A percentile compares a stretch with the other conserved stretches of the same genome.
phyloP scores from a whole-genome alignment of 2,113 vertebrate genomes.

The Eleginops maclovinus region DNA sequence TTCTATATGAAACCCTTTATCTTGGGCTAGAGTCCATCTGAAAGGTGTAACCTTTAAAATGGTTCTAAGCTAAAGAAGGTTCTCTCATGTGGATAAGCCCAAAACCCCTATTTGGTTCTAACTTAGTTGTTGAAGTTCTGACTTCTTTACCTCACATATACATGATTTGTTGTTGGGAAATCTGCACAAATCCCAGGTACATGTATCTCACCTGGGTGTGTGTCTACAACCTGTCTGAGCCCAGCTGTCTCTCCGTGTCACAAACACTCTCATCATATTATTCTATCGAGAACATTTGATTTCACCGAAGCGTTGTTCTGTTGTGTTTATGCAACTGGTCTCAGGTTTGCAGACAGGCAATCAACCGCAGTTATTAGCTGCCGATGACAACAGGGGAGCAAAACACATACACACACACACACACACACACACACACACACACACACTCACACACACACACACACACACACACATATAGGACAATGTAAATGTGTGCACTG shows the following conservation, averaged over 20 bases:
- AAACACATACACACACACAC: constrained; percentile 28
- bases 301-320: neutral
- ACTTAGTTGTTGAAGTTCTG: too few species aligned
- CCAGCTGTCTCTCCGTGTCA: neutral
- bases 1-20: too few species aligned
- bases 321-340: constrained; percentile 31
- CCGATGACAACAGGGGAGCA: constrained; percentile 48
- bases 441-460: neutral
- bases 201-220: neutral
- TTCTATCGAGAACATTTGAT: neutral
- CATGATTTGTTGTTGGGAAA: neutral
- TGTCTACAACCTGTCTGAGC: too few species aligned
- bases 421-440: neutral
- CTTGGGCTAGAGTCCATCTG: too few species aligned
- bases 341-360: constrained; percentile 34
- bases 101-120: too few species aligned
- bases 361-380: constrained; percentile 51
- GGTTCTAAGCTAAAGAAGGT: too few species aligned
- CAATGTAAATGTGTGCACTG: neutral
- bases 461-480: constrained; percentile 1
- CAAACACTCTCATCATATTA: neutral
- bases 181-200: too few species aligned
- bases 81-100: too few species aligned
- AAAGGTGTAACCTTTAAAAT: too few species aligned
- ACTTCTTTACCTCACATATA: neutral